phyloP scores from a whole-genome alignment of 1,140 invertebrate species.

The Heliconius congener region DNA sequence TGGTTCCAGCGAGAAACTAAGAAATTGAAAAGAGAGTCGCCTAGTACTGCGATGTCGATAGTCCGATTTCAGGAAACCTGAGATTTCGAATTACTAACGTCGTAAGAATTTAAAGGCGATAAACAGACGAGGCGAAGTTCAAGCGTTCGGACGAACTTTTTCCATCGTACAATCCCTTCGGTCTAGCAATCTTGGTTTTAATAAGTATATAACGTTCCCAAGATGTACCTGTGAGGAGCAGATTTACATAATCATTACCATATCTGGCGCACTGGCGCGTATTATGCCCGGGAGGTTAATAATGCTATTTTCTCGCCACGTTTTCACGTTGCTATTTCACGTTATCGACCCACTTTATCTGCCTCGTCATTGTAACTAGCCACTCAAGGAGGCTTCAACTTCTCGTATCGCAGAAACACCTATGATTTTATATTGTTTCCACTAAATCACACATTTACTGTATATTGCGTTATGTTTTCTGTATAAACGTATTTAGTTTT shows the following conservation, averaged over 20 bases:
- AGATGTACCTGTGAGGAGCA: constrained; percentile 78
- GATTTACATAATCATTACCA: constrained; percentile 82
- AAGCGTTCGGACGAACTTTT: constrained; percentile 61
- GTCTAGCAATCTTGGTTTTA: constrained; percentile 79
- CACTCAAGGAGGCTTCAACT: constrained; percentile 68
- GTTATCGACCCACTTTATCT: constrained; percentile 81
- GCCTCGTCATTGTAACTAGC: constrained; percentile 80
- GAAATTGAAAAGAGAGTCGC: constrained; percentile 81
- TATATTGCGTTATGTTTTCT: neutral
- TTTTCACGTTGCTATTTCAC: constrained; percentile 82
- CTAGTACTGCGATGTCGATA: constrained; percentile 71
- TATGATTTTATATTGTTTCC: constrained; percentile 38
- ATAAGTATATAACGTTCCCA: constrained; percentile 80
- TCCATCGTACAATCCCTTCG: constrained; percentile 68
- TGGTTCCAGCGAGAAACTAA: constrained; percentile 76
- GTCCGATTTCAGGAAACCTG: constrained; percentile 76
- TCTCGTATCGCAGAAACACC: constrained; percentile 44
- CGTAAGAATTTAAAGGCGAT: constrained; percentile 74
- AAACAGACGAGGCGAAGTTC: constrained; percentile 60
- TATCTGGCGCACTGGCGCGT: constrained; percentile 80
- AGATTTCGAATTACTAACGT: constrained; percentile 73
- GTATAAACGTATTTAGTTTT: neutral
- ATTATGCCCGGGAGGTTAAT: constrained; percentile 82
- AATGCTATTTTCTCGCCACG: constrained; percentile 82
- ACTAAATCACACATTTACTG: constrained; percentile 28